Evolutionary conservation across 2,797 vertebrate species (phyloP).

Genomic region (Taeniopygia guttata): DNA sequence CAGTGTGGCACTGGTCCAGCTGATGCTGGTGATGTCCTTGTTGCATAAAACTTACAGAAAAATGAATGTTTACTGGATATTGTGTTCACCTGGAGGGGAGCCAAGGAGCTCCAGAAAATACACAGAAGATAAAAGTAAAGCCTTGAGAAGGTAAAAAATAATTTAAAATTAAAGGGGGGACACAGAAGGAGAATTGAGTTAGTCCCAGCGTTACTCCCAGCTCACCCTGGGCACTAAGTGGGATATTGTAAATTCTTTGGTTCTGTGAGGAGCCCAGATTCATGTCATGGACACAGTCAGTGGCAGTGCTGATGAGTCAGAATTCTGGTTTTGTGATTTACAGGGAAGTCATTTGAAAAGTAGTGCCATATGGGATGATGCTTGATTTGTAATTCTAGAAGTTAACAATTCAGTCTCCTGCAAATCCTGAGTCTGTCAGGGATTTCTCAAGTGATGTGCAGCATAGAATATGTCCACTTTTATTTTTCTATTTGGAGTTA

Average conservation of each 20-base stretch:
- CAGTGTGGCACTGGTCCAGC: neutral
- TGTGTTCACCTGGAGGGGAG: neutral
- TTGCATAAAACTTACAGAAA: neutral
- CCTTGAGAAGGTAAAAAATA: neutral
- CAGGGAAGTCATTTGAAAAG: neutral
- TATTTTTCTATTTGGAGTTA: neutral
- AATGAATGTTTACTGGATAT: neutral
- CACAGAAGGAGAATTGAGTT: neutral
- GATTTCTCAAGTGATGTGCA: constrained; percentile 19
- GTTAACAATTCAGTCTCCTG: constrained; percentile 8
- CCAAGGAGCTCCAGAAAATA: neutral
- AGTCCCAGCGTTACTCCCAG: neutral
- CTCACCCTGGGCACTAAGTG: neutral
- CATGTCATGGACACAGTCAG: neutral
- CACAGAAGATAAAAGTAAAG: neutral
- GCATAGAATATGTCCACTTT: neutral
- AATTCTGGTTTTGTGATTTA: neutral
- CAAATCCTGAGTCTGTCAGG: constrained; percentile 16
- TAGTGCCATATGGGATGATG: neutral
- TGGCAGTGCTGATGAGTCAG: neutral
- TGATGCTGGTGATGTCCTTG: neutral
- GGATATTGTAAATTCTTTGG: neutral
- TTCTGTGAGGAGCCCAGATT: neutral
- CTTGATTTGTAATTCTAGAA: constrained; percentile 47
- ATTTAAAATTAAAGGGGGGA: accelerated